A percentile compares a stretch with the other conserved stretches of the same genome.
phyloP scores from a whole-genome alignment of 2,113 vertebrate species.

The Hymenochirus boettgeri region DNA sequence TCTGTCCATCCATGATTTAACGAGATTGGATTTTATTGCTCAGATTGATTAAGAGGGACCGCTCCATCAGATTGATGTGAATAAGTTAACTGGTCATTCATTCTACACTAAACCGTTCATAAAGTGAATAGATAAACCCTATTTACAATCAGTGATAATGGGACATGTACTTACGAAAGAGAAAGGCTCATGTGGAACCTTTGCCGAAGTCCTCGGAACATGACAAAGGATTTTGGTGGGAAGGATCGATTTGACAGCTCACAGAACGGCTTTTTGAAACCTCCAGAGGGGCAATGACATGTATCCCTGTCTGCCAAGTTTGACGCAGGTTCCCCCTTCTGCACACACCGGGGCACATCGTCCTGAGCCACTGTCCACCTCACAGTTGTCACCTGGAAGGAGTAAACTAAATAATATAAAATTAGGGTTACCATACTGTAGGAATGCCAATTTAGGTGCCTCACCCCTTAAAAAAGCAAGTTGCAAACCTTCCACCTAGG shows the following conservation, averaged over 20 bases:
- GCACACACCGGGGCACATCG: constrained; percentile 79
- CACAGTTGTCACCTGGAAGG: constrained; percentile 82
- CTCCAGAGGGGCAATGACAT: constrained; percentile 84
- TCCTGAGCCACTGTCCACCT: constrained; percentile 79
- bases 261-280: constrained; percentile 86
- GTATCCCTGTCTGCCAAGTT: constrained; percentile 74
- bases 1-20: no score
- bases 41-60: no score
- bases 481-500: no score
- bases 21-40: no score
- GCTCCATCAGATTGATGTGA: no score
- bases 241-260: constrained; percentile 88
- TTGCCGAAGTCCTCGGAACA: constrained; percentile 94
- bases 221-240: constrained; percentile 84
- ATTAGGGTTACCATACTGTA: no score
- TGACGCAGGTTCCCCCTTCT: constrained; percentile 87
- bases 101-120: no score
- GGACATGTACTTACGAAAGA: constrained; percentile 78
- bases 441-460: no score
- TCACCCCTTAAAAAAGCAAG: no score
- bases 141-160: not conserved
- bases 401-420: not conserved
- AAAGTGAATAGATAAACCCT: no score
- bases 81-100: no score
- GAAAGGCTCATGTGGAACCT: constrained; percentile 91